Conservation (phyloP, 2,797 vertebrate species). For the Atherinosoma microstoma region DNA sequence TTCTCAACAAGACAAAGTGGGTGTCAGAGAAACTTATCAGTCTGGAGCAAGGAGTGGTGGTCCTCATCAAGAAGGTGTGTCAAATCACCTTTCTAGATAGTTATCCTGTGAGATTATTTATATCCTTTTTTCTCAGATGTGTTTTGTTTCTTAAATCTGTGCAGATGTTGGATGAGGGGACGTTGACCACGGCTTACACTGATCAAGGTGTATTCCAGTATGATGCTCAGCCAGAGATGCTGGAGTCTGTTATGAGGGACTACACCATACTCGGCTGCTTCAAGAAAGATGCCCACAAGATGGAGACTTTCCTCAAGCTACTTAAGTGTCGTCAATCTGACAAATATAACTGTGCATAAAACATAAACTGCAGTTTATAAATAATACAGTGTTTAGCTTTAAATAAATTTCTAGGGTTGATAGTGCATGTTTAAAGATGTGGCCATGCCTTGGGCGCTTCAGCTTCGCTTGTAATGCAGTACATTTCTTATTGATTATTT, state of each 20-base stretch:
- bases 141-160: neutral
- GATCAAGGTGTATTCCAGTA: conserved; percentile 58
- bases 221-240: conserved; percentile 68
- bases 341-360: conserved; percentile 73
- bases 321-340: conserved; percentile 82
- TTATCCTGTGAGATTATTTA: neutral
- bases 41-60: conserved; percentile 82
- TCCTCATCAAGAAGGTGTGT: conserved; percentile 82
- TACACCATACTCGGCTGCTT: conserved; percentile 81
- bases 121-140: neutral
- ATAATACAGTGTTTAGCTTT: conserved; percentile 54
- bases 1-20: conserved; percentile 85
- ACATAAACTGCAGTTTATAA: conserved; percentile 29
- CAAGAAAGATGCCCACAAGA: conserved; percentile 85
- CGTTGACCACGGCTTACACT: conserved; percentile 43
- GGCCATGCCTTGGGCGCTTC: conserved; percentile 61
- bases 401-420: conserved; percentile 56
- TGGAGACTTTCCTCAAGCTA: conserved; percentile 85
- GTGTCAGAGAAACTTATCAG: conserved; percentile 83
- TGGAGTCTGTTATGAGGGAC: conserved; percentile 79
- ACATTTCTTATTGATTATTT: conserved; percentile 74
- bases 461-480: conserved; percentile 47
- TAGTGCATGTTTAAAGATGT: conserved; percentile 58
- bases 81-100: neutral
- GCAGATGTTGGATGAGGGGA: conserved; percentile 81